Conservation (phyloP, 2,888 invertebrate genomes). For the Scelioninae gen. 2 region DNA sequence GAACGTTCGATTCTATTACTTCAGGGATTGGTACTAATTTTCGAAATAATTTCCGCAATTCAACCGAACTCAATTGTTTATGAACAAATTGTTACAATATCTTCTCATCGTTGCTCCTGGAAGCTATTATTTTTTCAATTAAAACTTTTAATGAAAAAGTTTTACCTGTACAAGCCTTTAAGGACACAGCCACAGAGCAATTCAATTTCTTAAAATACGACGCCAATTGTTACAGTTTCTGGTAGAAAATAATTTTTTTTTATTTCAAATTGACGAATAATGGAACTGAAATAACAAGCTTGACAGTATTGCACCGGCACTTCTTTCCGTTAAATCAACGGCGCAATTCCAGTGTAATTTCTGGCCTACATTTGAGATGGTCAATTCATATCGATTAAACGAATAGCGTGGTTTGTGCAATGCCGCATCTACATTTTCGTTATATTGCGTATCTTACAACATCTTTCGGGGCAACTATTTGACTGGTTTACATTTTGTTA, state of each 20-base stretch:
- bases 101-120: background rate
- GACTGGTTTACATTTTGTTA: too few relatives aligned
- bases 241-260: conserved; percentile 11
- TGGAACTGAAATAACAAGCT: conserved; percentile 25
- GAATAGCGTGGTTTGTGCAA: too few relatives aligned
- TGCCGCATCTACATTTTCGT: too few relatives aligned
- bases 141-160: conserved; percentile 39
- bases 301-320: conserved; percentile 17
- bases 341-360: conserved; percentile 24
- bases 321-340: conserved; percentile 17
- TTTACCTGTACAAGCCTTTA: conserved; percentile 4
- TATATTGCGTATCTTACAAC: too few relatives aligned
- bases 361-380: background rate
- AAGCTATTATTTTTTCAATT: conserved; percentile 8
- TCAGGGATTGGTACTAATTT: too few relatives aligned
- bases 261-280: conserved; percentile 19
- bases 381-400: conserved; percentile 8
- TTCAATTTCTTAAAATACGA: conserved; percentile 32
- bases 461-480: too few relatives aligned
- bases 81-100: too few relatives aligned
- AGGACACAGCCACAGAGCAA: conserved; percentile 15
- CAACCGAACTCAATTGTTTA: too few relatives aligned
- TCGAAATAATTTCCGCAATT: too few relatives aligned
- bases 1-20: too few relatives aligned
- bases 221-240: conserved; percentile 10